Evolutionary conservation across 2,113 vertebrate genomes (phyloP), one percentile per base, ranked within the genome.

Genomic region (Seriola dumerili): DNA sequence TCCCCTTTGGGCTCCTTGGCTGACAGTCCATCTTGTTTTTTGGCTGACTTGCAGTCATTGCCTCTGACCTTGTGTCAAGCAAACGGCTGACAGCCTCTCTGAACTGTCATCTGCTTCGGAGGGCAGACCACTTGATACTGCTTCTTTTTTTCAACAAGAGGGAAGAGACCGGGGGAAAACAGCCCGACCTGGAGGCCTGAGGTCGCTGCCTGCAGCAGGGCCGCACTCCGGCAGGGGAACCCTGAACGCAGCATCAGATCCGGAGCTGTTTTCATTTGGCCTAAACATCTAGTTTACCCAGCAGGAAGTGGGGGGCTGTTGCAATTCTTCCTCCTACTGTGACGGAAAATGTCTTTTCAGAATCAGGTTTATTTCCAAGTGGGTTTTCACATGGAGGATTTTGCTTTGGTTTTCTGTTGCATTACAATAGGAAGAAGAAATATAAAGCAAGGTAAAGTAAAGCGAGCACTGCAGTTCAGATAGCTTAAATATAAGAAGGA

Each of bases 11-110:
- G 77, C 72, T 59, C 32, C 48, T 61, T 21, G 17, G 71, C 84
- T 88, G 91, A 92, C 88, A 91, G 77, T 29, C 70, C 46, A 9
- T 85, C 83, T 86, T 91, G 85, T 81, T 84, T 86, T 75, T 46
- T 76, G 80, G 66, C 70, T 81, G 86, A 83, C 76, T 84, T 4
- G 55, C 65, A 66, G 72, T 44, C 72, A 2, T 67, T 77, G 71
- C 76, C 85, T 84, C 83, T 89, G 88, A 86, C 86, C 91, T 69
- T 13, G 61, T 84, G 72, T 83, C 75, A 78, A 62, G 72, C 21
- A 58, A 42, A 74, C 44, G 4, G 42, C 64, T 80, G 80, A 62
- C 71, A 25, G 52, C 74, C 48, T 34, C 29, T 76, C 36, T 63
- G 75, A 84, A 78, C 80, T 77, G 83, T 88, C 81, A 80, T 81